Conservation (phyloP, 2,113 vertebrate species). For the Corvus hawaiiensis region DNA sequence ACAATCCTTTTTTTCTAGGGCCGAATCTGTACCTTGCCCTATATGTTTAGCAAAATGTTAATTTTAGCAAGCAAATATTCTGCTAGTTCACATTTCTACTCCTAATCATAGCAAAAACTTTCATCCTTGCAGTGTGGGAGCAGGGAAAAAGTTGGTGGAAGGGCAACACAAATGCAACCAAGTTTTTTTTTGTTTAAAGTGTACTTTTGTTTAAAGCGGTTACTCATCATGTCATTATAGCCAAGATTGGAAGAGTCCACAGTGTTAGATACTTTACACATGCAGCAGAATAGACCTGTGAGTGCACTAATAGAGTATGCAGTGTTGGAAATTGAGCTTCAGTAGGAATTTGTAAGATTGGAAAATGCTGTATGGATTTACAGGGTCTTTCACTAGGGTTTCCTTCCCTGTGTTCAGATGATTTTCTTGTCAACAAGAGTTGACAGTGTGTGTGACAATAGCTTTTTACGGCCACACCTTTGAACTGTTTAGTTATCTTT, state of each 20-base stretch:
- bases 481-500: background rate
- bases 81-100: background rate
- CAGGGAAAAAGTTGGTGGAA: background rate
- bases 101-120: background rate
- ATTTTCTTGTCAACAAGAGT: background rate
- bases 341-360: background rate
- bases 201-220: background rate
- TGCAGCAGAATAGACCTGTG: background rate
- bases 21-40: background rate
- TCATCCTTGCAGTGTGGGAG: background rate
- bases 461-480: background rate
- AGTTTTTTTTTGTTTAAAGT: background rate
- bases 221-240: background rate
- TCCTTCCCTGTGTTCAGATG: background rate
- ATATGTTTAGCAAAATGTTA: background rate
- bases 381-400: background rate
- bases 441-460: background rate
- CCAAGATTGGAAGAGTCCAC: background rate
- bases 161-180: background rate
- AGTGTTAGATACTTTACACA: background rate
- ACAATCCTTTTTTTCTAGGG: background rate
- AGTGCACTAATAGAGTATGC: background rate
- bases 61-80: background rate
- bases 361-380: background rate
- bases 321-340: background rate